Evolutionary conservation across 2,888 invertebrate genomes (phyloP), one percentile per base, ranked within the genome.

Genomic region (Volucella inflata): DNA sequence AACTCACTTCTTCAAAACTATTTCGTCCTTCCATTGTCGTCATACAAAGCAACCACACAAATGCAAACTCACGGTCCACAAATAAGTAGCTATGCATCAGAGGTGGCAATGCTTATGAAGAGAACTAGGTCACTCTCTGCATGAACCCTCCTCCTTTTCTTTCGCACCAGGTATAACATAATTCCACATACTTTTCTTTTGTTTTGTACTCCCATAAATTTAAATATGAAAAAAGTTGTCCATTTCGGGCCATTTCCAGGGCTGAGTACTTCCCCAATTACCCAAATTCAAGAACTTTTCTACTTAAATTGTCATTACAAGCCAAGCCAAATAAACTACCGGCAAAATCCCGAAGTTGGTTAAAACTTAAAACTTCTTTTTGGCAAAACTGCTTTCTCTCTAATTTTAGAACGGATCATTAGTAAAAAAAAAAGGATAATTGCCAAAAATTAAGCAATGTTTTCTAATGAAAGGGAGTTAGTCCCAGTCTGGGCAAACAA

Each of bases 401-500:
- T 42, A 57, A 48, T 17, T 40, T 48, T 57, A 4, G 12, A 46
- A 57, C 59, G 38, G 44, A 30, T 1, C 17, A 1, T 53, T 30
- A 16, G 48, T 30, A 8, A 2, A 42, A 30, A 10, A n/a, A 57
- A 48, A 60, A n/a, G 72, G 72, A 64, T 68, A 67, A 67, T 76
- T 67, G 42, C 59, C 51, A 40, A 75, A 64, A 48, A 40, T 17
- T 21, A 14, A 51, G 36, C 40, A 50, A 55, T 2, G 44, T 3
- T 14, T 16, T 53, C 12, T 12, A 14, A 62, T n/a, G 2, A n/a
- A 16, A 60, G 10, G 17, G 21, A 55, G 38, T 55, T 48, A 53
- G 1, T 9, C 36, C 1, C 3, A 46, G 8, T 14, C 10, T 62
- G 0, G n/a, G 21, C 14, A 12, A 12, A 16, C 14, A 57, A 1